Evolutionary conservation across 2,888 invertebrate species (phyloP).

Genomic region (Lochmaea capreae): DNA sequence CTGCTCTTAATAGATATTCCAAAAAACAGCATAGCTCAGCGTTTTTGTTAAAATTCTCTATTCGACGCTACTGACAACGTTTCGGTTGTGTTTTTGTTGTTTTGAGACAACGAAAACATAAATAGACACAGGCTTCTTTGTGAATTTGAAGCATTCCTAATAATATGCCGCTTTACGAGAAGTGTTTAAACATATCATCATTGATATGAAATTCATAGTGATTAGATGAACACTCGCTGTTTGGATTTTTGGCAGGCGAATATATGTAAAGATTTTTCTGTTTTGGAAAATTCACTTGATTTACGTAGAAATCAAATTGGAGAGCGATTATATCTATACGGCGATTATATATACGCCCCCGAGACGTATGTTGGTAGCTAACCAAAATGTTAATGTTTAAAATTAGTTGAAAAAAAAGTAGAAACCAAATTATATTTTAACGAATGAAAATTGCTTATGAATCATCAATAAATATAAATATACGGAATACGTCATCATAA

Average conservation of each 20-base stretch:
- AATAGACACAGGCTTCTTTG: neutral
- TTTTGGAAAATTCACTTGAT: neutral
- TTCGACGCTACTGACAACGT: neutral
- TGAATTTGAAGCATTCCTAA: neutral
- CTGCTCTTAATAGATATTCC: no score
- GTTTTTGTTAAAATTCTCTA: neutral
- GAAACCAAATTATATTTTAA: neutral
- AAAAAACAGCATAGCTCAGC: no score
- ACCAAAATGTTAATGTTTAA: neutral
- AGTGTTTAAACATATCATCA: neutral
- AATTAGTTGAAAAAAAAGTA: neutral
- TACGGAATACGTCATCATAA: neutral
- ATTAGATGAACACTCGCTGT: neutral
- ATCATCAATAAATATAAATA: conserved; percentile 1
- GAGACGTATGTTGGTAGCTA: neutral
- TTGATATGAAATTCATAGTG: neutral
- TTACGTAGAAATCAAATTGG: neutral
- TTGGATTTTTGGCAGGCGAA: neutral
- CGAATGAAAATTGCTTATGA: neutral
- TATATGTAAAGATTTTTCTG: neutral
- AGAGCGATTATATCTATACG: neutral
- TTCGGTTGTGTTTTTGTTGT: neutral
- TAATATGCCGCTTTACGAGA: neutral
- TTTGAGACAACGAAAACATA: neutral
- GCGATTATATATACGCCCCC: neutral